phyloP scores from a whole-genome alignment of 2,113 vertebrate species.

The Spea bombifrons region DNA sequence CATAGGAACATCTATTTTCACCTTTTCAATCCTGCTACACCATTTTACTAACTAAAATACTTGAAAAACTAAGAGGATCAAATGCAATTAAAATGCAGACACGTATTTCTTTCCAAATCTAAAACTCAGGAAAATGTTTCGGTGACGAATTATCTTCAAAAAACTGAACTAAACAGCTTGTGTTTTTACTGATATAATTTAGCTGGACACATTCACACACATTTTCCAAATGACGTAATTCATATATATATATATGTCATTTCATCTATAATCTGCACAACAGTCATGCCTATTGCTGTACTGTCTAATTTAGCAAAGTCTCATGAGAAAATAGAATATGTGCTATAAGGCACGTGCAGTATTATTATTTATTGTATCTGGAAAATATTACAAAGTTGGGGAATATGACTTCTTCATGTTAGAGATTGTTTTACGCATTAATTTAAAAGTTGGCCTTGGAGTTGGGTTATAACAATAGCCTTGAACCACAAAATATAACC shows the following conservation, averaged over 20 bases:
- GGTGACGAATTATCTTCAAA: conserved; percentile 12
- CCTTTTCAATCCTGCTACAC: no score
- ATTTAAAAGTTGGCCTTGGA: not conserved
- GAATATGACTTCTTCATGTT: not conserved
- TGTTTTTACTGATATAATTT: conserved; percentile 19
- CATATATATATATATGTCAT: not conserved
- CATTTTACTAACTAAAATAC: no score
- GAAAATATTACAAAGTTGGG: conserved; percentile 19
- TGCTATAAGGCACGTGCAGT: conserved; percentile 19
- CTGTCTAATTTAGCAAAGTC: conserved; percentile 20
- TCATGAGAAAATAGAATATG: not conserved
- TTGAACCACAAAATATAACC: not conserved
- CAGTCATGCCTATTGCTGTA: conserved; percentile 9
- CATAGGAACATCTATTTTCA: no score
- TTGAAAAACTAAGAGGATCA: not conserved
- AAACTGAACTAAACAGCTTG: conserved; percentile 3
- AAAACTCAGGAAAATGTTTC: not conserved
- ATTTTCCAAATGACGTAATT: conserved; percentile 8
- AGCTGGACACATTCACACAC: conserved; percentile 6
- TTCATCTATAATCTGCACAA: conserved; percentile 13
- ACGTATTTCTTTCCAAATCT: conserved; percentile 16
- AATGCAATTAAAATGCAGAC: conserved; percentile 17
- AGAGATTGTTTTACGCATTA: not conserved
- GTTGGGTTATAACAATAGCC: not conserved
- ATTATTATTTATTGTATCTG: conserved; percentile 4